Evolutionary conservation across 1,140 invertebrate genomes (phyloP).

Genomic region (Hypothenemus hampei): DNA sequence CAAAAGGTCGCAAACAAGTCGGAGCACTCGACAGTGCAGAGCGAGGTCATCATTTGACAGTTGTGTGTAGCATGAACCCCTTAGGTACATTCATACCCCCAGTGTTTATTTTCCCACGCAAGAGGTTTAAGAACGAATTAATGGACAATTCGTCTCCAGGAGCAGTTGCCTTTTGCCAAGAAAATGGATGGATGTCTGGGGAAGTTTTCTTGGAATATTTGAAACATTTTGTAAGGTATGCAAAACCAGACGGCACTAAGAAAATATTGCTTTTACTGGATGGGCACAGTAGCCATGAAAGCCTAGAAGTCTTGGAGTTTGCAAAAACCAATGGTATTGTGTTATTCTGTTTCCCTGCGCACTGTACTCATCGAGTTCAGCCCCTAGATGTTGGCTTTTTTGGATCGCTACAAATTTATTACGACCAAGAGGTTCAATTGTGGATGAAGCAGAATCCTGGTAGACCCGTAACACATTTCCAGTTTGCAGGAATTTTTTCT

Average conservation of each 20-base stretch:
- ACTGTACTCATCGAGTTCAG: too few species aligned
- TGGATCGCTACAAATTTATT: too few species aligned
- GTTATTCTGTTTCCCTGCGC: too few species aligned
- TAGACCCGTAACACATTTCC: constrained; percentile 35
- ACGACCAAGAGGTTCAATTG: too few species aligned
- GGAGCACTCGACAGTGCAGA: constrained; percentile 18
- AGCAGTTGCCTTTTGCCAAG: constrained; percentile 22
- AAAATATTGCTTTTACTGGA: constrained; percentile 41
- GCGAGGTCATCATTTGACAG: constrained; percentile 8
- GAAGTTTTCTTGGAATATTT: constrained; percentile 41
- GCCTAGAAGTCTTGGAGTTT: constrained; percentile 26
- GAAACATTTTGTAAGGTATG: constrained; percentile 38
- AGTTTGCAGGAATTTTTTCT: constrained; percentile 38
- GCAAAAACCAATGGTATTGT: too few species aligned
- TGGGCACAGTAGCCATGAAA: constrained; percentile 38
- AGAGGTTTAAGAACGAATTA: constrained; percentile 16
- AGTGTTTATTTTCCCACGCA: constrained; percentile 18
- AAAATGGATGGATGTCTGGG: constrained; percentile 26
- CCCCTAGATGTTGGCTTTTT: too few species aligned
- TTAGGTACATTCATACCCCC: constrained; percentile 27
- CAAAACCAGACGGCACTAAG: constrained; percentile 33
- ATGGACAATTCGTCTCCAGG: constrained; percentile 29
- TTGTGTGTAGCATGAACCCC: constrained; percentile 30
- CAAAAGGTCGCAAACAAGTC: constrained; percentile 42
- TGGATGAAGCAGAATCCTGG: too few species aligned